Conservation (phyloP, 2,888 invertebrate genomes). For the Drosophila mimetica region DNA sequence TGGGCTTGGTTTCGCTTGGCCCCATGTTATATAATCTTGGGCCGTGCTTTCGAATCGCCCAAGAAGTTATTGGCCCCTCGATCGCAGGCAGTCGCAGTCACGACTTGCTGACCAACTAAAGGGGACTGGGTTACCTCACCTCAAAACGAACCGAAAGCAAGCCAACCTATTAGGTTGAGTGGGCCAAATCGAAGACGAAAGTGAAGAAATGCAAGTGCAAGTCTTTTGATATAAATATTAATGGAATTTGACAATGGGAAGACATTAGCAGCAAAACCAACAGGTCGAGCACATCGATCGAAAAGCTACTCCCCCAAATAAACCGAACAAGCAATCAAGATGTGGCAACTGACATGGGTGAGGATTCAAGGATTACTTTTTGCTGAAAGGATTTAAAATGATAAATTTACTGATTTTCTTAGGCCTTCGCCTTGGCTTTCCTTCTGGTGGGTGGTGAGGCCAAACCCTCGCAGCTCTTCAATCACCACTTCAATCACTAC, state of each 20-base stretch:
- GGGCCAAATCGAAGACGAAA: conserved; percentile 51
- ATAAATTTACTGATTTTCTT: not conserved
- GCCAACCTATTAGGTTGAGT: conserved; percentile 7
- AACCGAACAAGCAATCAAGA: conserved; percentile 51
- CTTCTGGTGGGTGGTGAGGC: conserved; percentile 42
- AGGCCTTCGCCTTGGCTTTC: conserved; percentile 54
- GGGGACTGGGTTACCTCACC: conserved; percentile 51
- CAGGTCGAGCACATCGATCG: conserved; percentile 31
- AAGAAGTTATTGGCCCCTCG: conserved; percentile 60
- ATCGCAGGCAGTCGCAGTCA: conserved; percentile 60
- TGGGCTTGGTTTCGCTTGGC: conserved; percentile 20
- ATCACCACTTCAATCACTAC: conserved; percentile 64
- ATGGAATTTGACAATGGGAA: conserved; percentile 56
- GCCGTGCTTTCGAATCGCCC: conserved; percentile 38
- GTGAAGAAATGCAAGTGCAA: conserved; percentile 58
- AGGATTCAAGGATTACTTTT: conserved; percentile 20
- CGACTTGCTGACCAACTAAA: conserved; percentile 57
- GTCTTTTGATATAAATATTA: conserved; percentile 72
- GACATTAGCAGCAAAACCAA: conserved; percentile 60
- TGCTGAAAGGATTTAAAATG: not conserved
- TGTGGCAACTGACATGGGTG: conserved; percentile 76
- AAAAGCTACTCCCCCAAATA: conserved; percentile 15
- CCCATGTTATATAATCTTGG: conserved; percentile 57
- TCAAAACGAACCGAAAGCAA: not conserved
- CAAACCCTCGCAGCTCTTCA: conserved; percentile 75